Percentiles rank a stretch among this genome's conserved stretches.
Evolutionary conservation across 2,888 invertebrate genomes (phyloP).

Genomic region (Suillia variegata): DNA sequence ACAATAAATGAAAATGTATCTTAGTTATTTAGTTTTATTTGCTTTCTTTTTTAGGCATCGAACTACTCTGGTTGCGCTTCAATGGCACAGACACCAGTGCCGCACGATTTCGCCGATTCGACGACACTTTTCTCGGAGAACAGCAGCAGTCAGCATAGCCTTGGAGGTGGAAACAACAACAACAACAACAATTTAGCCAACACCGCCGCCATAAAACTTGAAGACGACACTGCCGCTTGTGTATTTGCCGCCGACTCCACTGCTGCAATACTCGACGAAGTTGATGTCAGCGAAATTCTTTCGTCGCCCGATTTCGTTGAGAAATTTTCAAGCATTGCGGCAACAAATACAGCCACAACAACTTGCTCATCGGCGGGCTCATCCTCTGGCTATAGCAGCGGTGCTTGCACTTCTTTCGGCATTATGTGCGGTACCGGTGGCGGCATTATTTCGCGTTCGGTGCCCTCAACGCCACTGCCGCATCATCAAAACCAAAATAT

Average conservation of each 20-base stretch:
- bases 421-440: slow-evolving; percentile 21
- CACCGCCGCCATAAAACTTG: slow-evolving; percentile 33
- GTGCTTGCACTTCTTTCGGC: slow-evolving; percentile 38
- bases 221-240: slow-evolving; percentile 34
- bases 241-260: slow-evolving; percentile 38
- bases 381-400: slow-evolving; percentile 52
- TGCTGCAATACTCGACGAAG: slow-evolving; percentile 38
- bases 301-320: slow-evolving; percentile 50
- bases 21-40: no score
- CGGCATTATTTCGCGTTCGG: slow-evolving; percentile 67
- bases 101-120: slow-evolving; percentile 68
- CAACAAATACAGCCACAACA: slow-evolving; percentile 38
- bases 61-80: slow-evolving; percentile 67
- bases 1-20: slow-evolving; percentile 31
- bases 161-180: background rate
- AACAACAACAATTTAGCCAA: slow-evolving; percentile 22
- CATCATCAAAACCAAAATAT: slow-evolving; percentile 42
- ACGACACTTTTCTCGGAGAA: slow-evolving; percentile 46
- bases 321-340: slow-evolving; percentile 45
- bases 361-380: slow-evolving; percentile 53
- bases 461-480: slow-evolving; percentile 72
- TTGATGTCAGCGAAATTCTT: slow-evolving; percentile 51
- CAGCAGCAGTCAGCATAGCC: slow-evolving; percentile 47
- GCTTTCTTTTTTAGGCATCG: slow-evolving; percentile 18
- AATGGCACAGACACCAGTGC: slow-evolving; percentile 72